Evolutionary conservation across 1,140 invertebrate species (phyloP).

Genomic region (Megalonaias nervosa): DNA sequence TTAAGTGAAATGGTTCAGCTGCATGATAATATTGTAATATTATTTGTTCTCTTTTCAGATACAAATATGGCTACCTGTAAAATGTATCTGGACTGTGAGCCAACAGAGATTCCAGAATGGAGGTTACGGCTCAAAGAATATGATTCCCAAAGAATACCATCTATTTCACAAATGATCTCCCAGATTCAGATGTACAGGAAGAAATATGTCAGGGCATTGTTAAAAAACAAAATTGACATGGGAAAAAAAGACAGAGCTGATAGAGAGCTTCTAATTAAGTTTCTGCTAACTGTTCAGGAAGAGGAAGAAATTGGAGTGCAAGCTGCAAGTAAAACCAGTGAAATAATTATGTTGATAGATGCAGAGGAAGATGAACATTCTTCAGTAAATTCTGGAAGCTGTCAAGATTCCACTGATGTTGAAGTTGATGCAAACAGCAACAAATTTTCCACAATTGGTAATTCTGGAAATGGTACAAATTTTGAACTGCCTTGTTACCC

Average conservation of each 20-base stretch:
- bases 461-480: not conserved
- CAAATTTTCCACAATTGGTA: not conserved
- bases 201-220: not conserved
- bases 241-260: not conserved
- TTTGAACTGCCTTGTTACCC: not conserved
- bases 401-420: not conserved
- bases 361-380: not conserved
- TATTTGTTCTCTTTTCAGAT: no score
- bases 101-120: conserved; percentile 13
- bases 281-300: conserved; percentile 3
- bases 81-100: not conserved
- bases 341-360: not conserved
- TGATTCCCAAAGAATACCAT: not conserved
- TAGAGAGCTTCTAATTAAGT: not conserved
- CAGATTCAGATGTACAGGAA: not conserved
- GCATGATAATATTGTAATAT: no score
- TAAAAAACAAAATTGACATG: not conserved
- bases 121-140: not conserved
- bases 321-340: not conserved
- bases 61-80: no score
- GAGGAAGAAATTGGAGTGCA: conserved; percentile 10
- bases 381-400: not conserved
- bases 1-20: no score
- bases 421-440: not conserved
- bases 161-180: not conserved